These are phyloP conservation scores for Nasua narica DNA, from an alignment of 2,797 vertebrate species.

Conservation along the genomic window DNA sequence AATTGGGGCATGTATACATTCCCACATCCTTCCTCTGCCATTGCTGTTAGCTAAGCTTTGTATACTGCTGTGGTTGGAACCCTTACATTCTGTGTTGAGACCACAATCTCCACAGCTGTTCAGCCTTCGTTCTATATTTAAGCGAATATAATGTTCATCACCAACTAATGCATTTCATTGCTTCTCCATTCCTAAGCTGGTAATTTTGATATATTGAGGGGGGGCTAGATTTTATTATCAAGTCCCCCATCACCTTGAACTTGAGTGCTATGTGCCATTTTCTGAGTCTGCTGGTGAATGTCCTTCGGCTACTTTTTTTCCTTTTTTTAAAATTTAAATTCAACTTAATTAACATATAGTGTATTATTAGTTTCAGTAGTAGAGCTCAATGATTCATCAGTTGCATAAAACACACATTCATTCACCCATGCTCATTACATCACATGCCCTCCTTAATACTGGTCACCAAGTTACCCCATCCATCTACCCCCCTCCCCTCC, in stretches of 20 bases:
- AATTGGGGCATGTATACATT: neutral
- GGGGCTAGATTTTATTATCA: neutral
- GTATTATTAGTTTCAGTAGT: neutral
- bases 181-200: neutral
- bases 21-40: neutral
- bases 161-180: neutral
- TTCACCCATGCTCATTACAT: neutral
- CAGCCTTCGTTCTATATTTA: constrained; percentile 47
- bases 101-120: constrained; percentile 37
- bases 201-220: neutral
- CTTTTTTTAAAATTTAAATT: neutral
- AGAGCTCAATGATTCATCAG: neutral
- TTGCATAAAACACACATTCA: neutral
- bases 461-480: neutral
- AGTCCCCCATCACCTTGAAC: neutral
- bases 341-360: neutral
- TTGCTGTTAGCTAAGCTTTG: neutral
- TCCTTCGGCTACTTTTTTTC: neutral
- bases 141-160: neutral
- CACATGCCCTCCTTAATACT: neutral
- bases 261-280: neutral
- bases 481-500: neutral
- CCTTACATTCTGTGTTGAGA: constrained; percentile 40
- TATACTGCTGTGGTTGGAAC: constrained; percentile 19
- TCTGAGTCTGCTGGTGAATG: neutral